These are phyloP conservation scores for Peribatodes rhomboidaria DNA, from an alignment of 2,888 invertebrate genomes.

Conservation along the genomic window DNA sequence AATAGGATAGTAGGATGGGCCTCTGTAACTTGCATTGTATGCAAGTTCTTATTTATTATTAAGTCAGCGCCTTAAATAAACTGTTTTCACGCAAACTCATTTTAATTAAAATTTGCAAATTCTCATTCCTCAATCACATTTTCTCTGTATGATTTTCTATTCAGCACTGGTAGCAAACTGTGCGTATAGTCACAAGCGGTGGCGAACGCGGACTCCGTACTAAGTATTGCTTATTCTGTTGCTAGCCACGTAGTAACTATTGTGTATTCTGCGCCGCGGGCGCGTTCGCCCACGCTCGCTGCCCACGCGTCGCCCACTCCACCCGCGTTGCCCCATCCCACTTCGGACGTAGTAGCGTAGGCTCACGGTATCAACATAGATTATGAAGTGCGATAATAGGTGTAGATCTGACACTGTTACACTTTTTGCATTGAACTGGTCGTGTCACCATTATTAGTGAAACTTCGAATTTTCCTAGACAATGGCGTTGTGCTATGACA, in stretches of 20 bases:
- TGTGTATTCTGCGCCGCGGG: constrained; percentile 53
- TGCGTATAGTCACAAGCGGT: neutral
- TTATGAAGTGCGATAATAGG: neutral
- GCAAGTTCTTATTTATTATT: too few species aligned
- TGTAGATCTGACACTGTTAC: constrained; percentile 8
- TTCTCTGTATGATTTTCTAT: too few species aligned
- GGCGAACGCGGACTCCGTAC: neutral
- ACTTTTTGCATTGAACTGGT: too few species aligned
- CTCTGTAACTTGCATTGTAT: too few species aligned
- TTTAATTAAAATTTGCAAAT: too few species aligned
- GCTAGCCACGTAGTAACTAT: neutral
- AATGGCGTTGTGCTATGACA: too few species aligned
- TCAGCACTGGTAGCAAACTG: neutral
- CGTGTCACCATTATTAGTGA: too few species aligned
- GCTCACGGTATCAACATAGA: constrained; percentile 49
- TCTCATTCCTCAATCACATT: too few species aligned
- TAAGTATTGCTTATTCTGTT: neutral
- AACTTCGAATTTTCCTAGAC: too few species aligned
- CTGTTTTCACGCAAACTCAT: too few species aligned
- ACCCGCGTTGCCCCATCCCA: constrained; percentile 53
- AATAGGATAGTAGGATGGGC: too few species aligned
- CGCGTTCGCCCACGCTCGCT: constrained; percentile 55
- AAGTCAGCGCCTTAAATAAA: too few species aligned
- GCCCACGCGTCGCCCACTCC: constrained; percentile 53
- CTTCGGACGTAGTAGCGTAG: constrained; percentile 55